Conservation (phyloP, 2,888 invertebrate genomes). For the Syrista parreyssii region DNA sequence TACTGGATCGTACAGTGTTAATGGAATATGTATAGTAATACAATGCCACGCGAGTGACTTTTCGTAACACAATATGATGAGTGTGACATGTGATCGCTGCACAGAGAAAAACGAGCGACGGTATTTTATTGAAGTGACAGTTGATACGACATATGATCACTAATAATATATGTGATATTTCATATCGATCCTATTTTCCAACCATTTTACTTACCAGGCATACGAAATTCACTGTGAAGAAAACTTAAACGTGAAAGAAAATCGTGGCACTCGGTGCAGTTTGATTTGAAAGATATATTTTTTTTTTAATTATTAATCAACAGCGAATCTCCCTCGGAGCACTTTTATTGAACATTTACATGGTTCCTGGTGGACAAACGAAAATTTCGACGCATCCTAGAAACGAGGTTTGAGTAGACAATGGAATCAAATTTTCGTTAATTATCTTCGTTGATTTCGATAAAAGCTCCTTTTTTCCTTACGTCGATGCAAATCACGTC, state of each 20-base stretch:
- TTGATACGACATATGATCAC: not conserved
- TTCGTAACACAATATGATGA: not conserved
- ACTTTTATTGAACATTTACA: not conserved
- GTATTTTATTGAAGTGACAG: not conserved
- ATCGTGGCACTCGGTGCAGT: not conserved
- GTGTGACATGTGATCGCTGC: not conserved
- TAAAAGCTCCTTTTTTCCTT: not conserved
- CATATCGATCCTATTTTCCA: not conserved
- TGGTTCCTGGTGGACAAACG: not conserved
- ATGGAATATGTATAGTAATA: not conserved
- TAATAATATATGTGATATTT: not conserved
- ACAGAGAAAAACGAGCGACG: not conserved
- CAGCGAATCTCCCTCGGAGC: not conserved
- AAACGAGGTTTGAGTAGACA: not conserved
- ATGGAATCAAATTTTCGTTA: too few relatives aligned
- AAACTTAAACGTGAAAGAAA: not conserved
- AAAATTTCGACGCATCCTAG: not conserved
- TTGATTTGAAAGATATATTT: not conserved
- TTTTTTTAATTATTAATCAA: not conserved
- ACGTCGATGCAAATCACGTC: not conserved
- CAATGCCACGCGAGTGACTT: not conserved
- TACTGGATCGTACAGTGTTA: not conserved
- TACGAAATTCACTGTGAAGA: not conserved
- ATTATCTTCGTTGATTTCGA: too few relatives aligned
- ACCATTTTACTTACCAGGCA: not conserved